Conservation (phyloP, 2,113 vertebrate genomes). For the Ceratotherium simum region DNA sequence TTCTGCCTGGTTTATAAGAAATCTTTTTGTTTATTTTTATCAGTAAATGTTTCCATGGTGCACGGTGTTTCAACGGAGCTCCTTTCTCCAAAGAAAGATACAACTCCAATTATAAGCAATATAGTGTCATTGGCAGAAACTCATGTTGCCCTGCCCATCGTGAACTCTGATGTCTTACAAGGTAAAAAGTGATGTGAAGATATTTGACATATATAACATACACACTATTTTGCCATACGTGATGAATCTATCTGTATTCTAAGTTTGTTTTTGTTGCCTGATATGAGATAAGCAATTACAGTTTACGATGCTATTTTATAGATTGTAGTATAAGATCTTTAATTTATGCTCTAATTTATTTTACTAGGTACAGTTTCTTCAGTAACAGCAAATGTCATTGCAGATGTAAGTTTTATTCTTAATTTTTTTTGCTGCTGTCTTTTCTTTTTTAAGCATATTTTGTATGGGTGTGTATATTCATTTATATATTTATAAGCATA, state of each 20-base stretch:
- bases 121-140: constrained; percentile 94
- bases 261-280: constrained; percentile 51
- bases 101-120: constrained; percentile 95
- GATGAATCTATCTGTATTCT: constrained; percentile 12
- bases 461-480: not conserved
- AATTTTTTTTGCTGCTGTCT: not conserved
- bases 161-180: constrained; percentile 88
- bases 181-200: constrained; percentile 84
- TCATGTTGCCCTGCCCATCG: constrained; percentile 85
- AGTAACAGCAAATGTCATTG: constrained; percentile 91
- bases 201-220: not conserved
- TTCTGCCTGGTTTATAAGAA: constrained; percentile 45
- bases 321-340: constrained; percentile 17
- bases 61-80: constrained; percentile 83
- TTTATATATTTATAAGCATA: not conserved
- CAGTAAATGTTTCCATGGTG: constrained; percentile 86
- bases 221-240: constrained; percentile 10
- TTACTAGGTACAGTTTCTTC: constrained; percentile 92
- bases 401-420: constrained; percentile 91
- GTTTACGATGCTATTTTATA: constrained; percentile 51
- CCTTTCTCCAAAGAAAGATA: constrained; percentile 88
- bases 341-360: constrained; percentile 54
- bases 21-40: constrained; percentile 78
- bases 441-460: not conserved
- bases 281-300: constrained; percentile 23